These are phyloP conservation scores for Drosophila anceps DNA, from an alignment of 2,888 invertebrate species.

Conservation along the genomic window DNA sequence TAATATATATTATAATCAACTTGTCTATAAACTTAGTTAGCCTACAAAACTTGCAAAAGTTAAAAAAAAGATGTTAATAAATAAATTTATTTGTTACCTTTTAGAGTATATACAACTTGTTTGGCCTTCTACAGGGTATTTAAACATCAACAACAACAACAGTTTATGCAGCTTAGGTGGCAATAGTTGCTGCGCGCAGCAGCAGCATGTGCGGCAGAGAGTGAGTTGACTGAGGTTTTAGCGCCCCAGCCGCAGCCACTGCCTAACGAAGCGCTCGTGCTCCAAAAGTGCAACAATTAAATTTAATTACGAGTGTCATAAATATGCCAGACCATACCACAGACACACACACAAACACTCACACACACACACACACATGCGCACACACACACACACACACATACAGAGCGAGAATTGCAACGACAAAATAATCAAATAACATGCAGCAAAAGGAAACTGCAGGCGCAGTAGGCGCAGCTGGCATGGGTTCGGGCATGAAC, in stretches of 20 bases:
- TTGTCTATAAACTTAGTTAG: too few species aligned
- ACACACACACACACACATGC: conserved; percentile 8
- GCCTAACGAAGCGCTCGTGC: conserved; percentile 63
- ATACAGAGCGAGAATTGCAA: conserved; percentile 44
- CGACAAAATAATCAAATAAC: conserved; percentile 77
- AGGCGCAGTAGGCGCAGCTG: conserved; percentile 2
- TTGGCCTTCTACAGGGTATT: conserved; percentile 19
- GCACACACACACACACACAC: conserved; percentile 15
- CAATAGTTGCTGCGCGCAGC: conserved; percentile 61
- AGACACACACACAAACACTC: conserved; percentile 36
- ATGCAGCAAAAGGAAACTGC: conserved; percentile 33
- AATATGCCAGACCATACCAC: conserved; percentile 72
- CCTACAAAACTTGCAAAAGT: too few species aligned
- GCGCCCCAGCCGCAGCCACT: conserved; percentile 57
- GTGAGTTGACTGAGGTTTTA: conserved; percentile 40
- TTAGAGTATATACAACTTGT: neutral
- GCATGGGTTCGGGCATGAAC: neutral
- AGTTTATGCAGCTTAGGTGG: conserved; percentile 25
- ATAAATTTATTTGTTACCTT: neutral
- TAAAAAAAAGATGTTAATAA: too few species aligned
- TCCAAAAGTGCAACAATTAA: conserved; percentile 79
- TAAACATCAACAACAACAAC: conserved; percentile 18
- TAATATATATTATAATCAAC: too few species aligned
- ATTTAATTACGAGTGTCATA: conserved; percentile 81
- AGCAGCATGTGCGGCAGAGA: conserved; percentile 34